Evolutionary conservation across 2,888 invertebrate species (phyloP), one percentile per base, ranked within the genome.

Genomic region (Morpho deidamia): DNA sequence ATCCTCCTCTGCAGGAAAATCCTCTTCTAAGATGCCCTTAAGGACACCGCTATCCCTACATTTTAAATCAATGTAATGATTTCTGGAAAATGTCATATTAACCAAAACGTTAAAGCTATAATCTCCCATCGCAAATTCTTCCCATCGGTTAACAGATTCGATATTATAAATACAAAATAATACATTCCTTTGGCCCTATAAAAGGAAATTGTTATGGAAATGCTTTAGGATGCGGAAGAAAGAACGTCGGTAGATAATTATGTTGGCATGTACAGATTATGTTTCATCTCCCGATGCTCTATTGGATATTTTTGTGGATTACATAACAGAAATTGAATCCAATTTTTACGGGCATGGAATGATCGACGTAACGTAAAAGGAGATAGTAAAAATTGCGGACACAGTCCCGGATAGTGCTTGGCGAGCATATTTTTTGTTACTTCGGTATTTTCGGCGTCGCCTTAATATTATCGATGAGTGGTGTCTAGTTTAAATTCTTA

Each of bases 121-220:
- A 54, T 45, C 42, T 45, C 37, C 33, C 41, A 38, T 37, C 23
- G 32, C 35, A 41, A 32, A 33, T 39, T 32, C 7, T 45, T 38
- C 12, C 32, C 11, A n/a, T 2, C 23, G 2, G 5, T 23, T 23
- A 0, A 14, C 1, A 14, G 50, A n/a, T 54, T 57, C 48, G 47
- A 49, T 54, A 48, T 58, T 45, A 51, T 43, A 45, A 45, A 37
- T 44, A 55, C n/a, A 37, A 53, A 55, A 53, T 52, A 58, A 55
- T 55, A 55, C 50, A 11, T 46, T 46, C 38, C 50, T 51, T 33
- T 50, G 14, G 37, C 33, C 39, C 44, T 53, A 53, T 50, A 51
- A 58, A 60, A 46, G 56, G 59, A 56, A 55, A 57, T 59, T 63
- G 60, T 59, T 56, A 61, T 63, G 61, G 60, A 58, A 64, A 64